These are phyloP conservation scores for Ceryle rudis DNA, from an alignment of 2,797 vertebrate genomes.

Conservation along the genomic window DNA sequence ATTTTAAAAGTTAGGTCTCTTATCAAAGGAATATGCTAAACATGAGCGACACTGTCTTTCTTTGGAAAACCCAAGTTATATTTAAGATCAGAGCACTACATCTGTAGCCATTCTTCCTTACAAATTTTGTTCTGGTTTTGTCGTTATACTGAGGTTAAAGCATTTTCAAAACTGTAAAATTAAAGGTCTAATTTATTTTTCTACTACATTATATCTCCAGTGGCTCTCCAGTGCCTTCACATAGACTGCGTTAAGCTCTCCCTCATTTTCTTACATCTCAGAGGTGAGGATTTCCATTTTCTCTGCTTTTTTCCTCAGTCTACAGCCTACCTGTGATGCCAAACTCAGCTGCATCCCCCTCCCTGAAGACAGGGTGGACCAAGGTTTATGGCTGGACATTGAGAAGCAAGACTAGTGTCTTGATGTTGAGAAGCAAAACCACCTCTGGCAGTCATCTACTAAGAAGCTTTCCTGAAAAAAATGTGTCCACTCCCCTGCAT, in stretches of 20 bases:
- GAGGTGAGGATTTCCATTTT: neutral
- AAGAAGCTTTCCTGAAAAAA: neutral
- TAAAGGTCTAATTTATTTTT: neutral
- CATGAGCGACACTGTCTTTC: neutral
- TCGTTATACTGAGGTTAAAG: neutral
- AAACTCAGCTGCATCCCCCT: neutral
- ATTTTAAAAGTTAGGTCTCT: neutral
- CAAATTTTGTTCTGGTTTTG: neutral
- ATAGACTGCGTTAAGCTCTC: neutral
- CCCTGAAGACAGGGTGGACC: neutral
- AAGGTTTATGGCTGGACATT: neutral
- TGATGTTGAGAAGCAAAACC: neutral
- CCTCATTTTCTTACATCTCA: neutral
- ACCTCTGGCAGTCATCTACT: neutral
- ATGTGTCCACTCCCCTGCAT: neutral
- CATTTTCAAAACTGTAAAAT: neutral
- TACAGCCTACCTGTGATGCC: neutral
- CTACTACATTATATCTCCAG: neutral
- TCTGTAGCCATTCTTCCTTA: neutral
- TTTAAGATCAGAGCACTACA: neutral
- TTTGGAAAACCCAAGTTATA: neutral
- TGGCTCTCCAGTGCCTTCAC: neutral
- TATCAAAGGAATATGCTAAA: slow-evolving; percentile 32
- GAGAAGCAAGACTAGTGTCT: neutral
- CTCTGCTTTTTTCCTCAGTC: neutral